Base-by-base conservation (phyloP, 2,888 invertebrate species). In the Coenonympha arcania region DNA sequence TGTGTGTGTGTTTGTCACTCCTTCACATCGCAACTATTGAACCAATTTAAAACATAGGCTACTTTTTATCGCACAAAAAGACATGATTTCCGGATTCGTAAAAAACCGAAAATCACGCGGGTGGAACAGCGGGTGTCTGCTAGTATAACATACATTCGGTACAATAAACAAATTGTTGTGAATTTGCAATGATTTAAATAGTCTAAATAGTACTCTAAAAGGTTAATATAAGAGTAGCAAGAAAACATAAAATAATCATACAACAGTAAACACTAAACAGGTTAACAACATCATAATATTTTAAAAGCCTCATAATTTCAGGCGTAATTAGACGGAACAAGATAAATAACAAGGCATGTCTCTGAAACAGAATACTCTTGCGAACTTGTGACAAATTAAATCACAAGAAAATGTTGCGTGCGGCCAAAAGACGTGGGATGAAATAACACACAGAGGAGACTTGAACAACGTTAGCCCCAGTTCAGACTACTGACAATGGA, bases 351-450 rank as follows among this genome's bases (percentile, higher is more conserved):
- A 9, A 11, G 16, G 33, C 24, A 8, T 47, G 20, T 19, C 20
- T 42, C 26, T 30, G 54, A 37, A 52, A 58, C 36, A 46, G 42
- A 54, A 58, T 43, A 55, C 54, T 54, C 39, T 36, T n/a, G 50
- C 55, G 39, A 47, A 50, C 30, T 48, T 34, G 46, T 50, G 55
- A 58, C 55, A 55, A 55, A 58, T 58, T 56, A 55, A 58, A 58
- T 58, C 50, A 58, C 49, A 46, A 49, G 53, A 55, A 50, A 50
- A 56, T 46, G 52, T 55, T 52, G 43, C 50, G 53, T 46, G 53
- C 26, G 43, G 47, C 34, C 47, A 44, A 51, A 55, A 44, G 22
- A 34, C 18, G 19, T 18, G 15, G 43, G 51, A 51, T 55, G 41
- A 50, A 55, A 50, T 55, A 50, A 52, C 51, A 48, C 30, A 39